phyloP scores from a whole-genome alignment of 2,797 vertebrate species.

The Lithobates pipiens region DNA sequence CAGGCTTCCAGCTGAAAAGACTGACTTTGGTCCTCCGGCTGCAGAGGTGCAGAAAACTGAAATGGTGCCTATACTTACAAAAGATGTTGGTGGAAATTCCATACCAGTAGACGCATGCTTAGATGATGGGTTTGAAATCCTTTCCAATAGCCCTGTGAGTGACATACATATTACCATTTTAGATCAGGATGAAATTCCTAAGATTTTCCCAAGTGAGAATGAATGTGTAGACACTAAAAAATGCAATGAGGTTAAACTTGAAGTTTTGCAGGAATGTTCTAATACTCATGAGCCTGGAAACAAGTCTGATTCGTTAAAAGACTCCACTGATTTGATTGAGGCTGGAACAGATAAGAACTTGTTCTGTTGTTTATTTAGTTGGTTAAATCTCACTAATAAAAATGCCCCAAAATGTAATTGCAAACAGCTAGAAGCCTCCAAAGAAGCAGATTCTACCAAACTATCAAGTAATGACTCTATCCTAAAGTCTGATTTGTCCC shows the following conservation, averaged over 20 bases:
- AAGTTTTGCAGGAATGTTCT: neutral
- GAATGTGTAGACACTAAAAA: neutral
- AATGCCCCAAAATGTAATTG: slow-evolving; percentile 54
- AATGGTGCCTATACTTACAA: neutral
- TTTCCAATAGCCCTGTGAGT: slow-evolving; percentile 45
- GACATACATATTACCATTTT: slow-evolving; percentile 66
- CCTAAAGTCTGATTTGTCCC: neutral
- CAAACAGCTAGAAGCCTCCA: slow-evolving; percentile 22
- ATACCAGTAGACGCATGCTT: neutral
- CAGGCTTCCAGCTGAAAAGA: too few relatives aligned
- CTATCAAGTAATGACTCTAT: neutral
- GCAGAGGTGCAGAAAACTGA: neutral
- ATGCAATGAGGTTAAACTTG: neutral
- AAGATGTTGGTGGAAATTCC: neutral
- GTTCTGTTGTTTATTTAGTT: slow-evolving; percentile 62
- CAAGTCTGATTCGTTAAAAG: neutral
- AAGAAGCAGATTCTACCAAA: rapidly evolving
- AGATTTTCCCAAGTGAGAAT: slow-evolving; percentile 63
- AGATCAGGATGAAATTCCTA: slow-evolving; percentile 65
- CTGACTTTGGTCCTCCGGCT: neutral
- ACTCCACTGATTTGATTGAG: neutral
- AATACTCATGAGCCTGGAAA: neutral
- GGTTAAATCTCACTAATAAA: slow-evolving; percentile 28
- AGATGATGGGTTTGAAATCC: slow-evolving; percentile 6
- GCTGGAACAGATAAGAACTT: neutral